Conservation (phyloP, 2,888 invertebrate genomes). For the Apotomis betuletana region DNA sequence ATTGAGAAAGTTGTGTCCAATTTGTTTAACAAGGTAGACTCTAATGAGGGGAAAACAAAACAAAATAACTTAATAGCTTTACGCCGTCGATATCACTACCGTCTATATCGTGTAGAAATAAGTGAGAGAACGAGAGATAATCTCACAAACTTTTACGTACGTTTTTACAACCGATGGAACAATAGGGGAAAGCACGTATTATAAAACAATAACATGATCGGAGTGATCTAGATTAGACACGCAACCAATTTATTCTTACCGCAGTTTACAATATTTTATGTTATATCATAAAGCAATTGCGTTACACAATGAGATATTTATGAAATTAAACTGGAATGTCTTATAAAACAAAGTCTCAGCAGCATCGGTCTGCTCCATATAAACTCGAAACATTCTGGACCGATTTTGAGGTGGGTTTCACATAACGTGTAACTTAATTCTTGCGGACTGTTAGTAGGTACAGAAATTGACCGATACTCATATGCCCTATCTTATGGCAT, state of each 20-base stretch:
- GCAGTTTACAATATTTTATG: constrained; percentile 8
- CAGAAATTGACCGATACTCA: no score
- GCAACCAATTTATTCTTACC: constrained; percentile 21
- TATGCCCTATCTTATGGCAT: no score
- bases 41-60: not conserved
- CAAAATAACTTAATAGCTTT: not conserved
- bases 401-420: no score
- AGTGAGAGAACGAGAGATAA: constrained; percentile 24
- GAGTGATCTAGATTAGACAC: constrained; percentile 20
- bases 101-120: constrained; percentile 7
- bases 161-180: constrained; percentile 31
- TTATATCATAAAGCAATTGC: not conserved
- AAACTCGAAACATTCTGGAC: no score
- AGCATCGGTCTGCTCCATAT: no score
- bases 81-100: not conserved
- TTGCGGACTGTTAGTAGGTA: no score
- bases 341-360: no score
- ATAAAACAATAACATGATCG: constrained; percentile 31
- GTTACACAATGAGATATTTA: not conserved
- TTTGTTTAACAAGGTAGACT: constrained; percentile 7
- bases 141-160: constrained; percentile 14
- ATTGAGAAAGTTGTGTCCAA: not conserved
- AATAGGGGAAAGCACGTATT: constrained; percentile 39
- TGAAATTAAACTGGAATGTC: no score
- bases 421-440: no score